phyloP scores from a whole-genome alignment of 2,113 vertebrate species.

The Ranitomeya imitator region DNA sequence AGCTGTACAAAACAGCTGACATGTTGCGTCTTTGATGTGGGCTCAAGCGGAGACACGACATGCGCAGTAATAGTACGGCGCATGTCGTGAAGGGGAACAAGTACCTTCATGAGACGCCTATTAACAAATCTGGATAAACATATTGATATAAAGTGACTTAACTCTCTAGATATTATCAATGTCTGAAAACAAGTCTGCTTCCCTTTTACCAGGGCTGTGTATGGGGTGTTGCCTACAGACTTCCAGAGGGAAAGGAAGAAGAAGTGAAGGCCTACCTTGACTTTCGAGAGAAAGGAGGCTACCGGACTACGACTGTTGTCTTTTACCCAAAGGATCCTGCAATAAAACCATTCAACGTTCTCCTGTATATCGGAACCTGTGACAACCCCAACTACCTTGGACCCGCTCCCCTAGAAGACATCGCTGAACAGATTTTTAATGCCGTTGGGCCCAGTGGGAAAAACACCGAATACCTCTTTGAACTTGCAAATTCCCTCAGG shows the following conservation, averaged over 20 bases:
- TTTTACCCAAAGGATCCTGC: constrained; percentile 84
- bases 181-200: not conserved
- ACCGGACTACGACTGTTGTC: constrained; percentile 80
- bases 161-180: too few relatives aligned
- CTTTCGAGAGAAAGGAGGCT: constrained; percentile 94
- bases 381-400: constrained; percentile 96
- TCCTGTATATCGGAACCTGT: constrained; percentile 90
- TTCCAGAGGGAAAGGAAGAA: constrained; percentile 86
- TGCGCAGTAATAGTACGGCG: too few relatives aligned
- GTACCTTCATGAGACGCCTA: too few relatives aligned
- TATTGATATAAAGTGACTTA: too few relatives aligned
- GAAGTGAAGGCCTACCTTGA: constrained; percentile 94
- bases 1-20: too few relatives aligned
- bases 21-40: too few relatives aligned
- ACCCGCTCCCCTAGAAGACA: constrained; percentile 91
- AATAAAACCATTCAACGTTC: constrained; percentile 75
- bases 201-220: constrained; percentile 81
- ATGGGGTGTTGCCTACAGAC: constrained; percentile 93
- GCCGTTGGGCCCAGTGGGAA: constrained; percentile 88
- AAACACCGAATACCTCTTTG: constrained; percentile 93
- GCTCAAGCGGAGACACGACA: too few relatives aligned
- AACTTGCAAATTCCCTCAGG: constrained; percentile 89
- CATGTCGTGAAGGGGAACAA: too few relatives aligned
- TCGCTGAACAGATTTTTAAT: constrained; percentile 87
- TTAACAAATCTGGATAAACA: too few relatives aligned